Percentiles rank a stretch among this genome's conserved stretches.
phyloP scores from a whole-genome alignment of 2,888 invertebrate genomes.

The Magallana nippona region DNA sequence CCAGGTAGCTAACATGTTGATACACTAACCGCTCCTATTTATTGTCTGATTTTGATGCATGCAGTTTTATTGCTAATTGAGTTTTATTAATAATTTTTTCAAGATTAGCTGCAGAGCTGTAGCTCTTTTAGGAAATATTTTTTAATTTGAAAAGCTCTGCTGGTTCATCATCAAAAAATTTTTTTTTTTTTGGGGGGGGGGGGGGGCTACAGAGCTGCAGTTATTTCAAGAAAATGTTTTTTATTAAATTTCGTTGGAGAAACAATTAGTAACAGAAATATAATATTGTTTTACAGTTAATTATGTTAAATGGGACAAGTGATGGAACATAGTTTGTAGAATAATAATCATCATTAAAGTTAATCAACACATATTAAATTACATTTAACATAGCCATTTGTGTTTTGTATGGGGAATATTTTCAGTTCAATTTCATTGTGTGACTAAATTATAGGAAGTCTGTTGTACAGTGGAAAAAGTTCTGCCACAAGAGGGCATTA shows the following conservation, averaged over 20 bases:
- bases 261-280: not conserved
- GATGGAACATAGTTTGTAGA: constrained; percentile 20
- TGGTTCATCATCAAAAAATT: no score
- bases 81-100: constrained; percentile 7
- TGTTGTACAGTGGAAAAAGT: constrained; percentile 62
- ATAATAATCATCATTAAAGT: not conserved
- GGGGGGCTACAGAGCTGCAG: no score
- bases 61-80: not conserved
- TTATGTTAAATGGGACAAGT: not conserved
- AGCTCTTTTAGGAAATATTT: no score
- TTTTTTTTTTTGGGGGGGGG: no score
- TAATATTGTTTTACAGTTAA: not conserved
- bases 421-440: not conserved
- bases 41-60: not conserved
- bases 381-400: no score
- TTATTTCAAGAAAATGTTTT: no score
- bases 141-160: no score
- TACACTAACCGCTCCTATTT: constrained; percentile 15
- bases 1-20: constrained; percentile 46
- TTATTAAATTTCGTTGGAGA: no score
- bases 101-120: not conserved
- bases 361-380: not conserved
- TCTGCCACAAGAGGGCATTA: constrained; percentile 65
- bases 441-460: constrained; percentile 58
- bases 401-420: not conserved